These are phyloP conservation scores for Agelaius tricolor DNA, from an alignment of 2,113 vertebrate species.

Conservation along the genomic window DNA sequence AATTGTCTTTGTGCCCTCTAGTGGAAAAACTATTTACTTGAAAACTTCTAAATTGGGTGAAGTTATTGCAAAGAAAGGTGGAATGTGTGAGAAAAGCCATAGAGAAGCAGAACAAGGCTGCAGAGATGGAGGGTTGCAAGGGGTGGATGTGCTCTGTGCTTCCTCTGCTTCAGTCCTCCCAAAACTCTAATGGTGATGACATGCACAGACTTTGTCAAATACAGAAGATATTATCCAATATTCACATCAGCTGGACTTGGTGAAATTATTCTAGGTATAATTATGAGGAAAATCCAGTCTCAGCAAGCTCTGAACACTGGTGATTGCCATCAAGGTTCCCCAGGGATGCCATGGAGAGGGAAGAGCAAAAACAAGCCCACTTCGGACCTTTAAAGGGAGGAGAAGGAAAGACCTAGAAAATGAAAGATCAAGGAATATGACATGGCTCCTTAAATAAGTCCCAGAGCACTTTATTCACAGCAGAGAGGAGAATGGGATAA, in stretches of 20 bases:
- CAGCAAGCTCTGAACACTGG: background rate
- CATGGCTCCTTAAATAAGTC: too few relatives aligned
- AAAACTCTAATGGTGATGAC: background rate
- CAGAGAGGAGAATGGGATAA: too few relatives aligned
- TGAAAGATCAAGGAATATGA: too few relatives aligned
- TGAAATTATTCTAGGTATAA: background rate
- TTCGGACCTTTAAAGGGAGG: too few relatives aligned
- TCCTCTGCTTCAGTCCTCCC: background rate
- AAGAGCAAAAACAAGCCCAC: background rate
- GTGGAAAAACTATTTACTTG: conserved; percentile 43
- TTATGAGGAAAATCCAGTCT: background rate
- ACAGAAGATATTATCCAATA: background rate
- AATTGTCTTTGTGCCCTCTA: conserved; percentile 63
- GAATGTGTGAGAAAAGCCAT: background rate
- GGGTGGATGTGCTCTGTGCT: background rate
- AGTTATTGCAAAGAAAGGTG: background rate
- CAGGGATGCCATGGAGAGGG: background rate
- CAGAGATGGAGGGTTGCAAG: background rate
- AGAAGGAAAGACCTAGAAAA: too few relatives aligned
- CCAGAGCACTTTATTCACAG: too few relatives aligned
- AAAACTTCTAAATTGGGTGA: background rate
- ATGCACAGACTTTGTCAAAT: background rate
- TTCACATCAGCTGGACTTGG: background rate
- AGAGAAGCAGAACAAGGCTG: background rate
- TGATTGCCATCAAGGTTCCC: accelerated